Percentiles rank a stretch among this genome's conserved stretches.
Evolutionary conservation across 2,888 invertebrate genomes (phyloP).

Genomic region (Rapana venosa): DNA sequence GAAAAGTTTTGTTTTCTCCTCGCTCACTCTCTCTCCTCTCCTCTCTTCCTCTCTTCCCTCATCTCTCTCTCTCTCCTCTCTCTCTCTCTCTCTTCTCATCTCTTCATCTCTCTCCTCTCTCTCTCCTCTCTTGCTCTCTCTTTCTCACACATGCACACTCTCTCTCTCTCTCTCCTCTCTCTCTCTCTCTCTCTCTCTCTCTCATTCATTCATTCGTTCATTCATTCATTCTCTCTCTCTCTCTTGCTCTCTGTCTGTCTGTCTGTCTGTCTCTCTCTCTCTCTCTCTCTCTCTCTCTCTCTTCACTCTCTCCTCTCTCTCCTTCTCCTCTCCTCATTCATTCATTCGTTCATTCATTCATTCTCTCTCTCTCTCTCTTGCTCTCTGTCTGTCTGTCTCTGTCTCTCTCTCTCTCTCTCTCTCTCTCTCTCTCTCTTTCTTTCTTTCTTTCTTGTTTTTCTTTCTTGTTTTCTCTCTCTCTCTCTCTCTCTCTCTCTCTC

Average conservation of each 20-base stretch:
- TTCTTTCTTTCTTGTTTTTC: not conserved
- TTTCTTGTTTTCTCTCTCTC: not conserved
- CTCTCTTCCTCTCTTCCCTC: too few species aligned
- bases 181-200: conserved; percentile 12
- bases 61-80: too few species aligned
- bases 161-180: not conserved
- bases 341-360: not conserved
- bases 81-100: too few species aligned
- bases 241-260: not conserved
- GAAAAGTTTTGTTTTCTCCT: too few species aligned
- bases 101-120: too few species aligned
- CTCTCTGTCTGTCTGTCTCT: not conserved
- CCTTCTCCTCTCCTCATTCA: not conserved
- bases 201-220: too few species aligned
- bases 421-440: not conserved
- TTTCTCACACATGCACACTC: too few species aligned
- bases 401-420: not conserved
- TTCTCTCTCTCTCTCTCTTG: conserved; percentile 25
- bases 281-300: conserved; percentile 32
- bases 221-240: not conserved
- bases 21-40: too few species aligned
- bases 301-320: not conserved
- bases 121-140: too few species aligned
- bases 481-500: conserved; percentile 3
- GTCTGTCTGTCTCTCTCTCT: conserved; percentile 21